Conservation (phyloP, 2,797 vertebrate species). For the Gymnoscopelus microlampas region DNA sequence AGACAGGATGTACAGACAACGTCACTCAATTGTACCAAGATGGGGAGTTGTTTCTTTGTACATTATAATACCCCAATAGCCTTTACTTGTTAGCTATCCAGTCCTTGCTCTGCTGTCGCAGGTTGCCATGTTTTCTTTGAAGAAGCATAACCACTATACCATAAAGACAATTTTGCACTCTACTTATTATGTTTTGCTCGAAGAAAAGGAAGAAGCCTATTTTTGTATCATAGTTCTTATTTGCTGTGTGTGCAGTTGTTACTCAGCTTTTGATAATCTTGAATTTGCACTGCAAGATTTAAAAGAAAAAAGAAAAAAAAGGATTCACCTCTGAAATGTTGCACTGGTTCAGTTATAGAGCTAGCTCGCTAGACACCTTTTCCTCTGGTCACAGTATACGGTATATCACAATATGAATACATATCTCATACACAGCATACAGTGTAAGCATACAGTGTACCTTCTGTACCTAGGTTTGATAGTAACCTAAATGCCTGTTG, state of each 20-base stretch:
- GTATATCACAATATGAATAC: background rate
- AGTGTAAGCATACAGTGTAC: conserved; percentile 13
- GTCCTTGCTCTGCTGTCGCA: conserved; percentile 10
- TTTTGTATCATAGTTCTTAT: conserved; percentile 46
- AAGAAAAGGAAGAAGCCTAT: conserved; percentile 31
- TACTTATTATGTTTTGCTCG: conserved; percentile 18
- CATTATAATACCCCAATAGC: background rate
- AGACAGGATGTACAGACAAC: background rate
- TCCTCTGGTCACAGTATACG: background rate
- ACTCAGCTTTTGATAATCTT: conserved; percentile 46
- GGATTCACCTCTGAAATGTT: background rate
- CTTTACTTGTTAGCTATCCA: background rate
- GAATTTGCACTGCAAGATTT: conserved; percentile 16
- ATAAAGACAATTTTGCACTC: conserved; percentile 38
- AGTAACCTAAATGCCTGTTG: background rate
- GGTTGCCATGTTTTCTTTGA: conserved; percentile 23
- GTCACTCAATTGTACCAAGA: background rate
- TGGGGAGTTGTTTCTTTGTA: background rate
- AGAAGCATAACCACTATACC: conserved; percentile 26
- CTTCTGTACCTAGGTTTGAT: background rate
- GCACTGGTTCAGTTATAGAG: background rate
- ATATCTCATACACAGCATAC: conserved; percentile 6
- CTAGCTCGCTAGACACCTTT: background rate
- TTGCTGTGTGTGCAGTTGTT: conserved; percentile 3
- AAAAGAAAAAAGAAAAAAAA: conserved; percentile 15